phyloP scores from a whole-genome alignment of 2,113 vertebrate species.

The Bostrychus sinensis region DNA sequence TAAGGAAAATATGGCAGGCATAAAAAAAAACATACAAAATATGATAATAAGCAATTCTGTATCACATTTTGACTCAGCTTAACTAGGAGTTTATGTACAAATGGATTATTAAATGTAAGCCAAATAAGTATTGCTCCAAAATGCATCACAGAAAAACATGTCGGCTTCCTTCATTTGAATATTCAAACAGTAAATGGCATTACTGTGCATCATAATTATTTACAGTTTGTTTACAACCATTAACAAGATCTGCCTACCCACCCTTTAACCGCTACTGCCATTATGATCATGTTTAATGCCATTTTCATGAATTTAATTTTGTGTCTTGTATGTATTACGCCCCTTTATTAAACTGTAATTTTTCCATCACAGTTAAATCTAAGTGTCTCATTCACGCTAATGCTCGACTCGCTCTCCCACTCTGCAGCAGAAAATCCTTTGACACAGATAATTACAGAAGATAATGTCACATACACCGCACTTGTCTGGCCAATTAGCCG shows the following conservation, averaged over 20 bases:
- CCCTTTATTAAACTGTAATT: slow-evolving; percentile 13
- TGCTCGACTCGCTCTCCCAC: neutral
- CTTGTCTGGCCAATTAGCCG: slow-evolving; percentile 85
- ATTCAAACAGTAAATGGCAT: neutral
- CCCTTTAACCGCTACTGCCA: neutral
- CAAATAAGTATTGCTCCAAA: neutral
- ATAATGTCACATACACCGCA: slow-evolving; percentile 52
- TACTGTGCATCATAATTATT: neutral
- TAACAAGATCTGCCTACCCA: neutral
- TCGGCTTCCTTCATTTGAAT: neutral
- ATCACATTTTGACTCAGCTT: too few species aligned
- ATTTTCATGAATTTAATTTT: neutral
- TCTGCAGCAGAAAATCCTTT: slow-evolving; percentile 7
- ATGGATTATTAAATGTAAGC: neutral
- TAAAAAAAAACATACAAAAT: too few species aligned
- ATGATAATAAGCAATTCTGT: too few species aligned
- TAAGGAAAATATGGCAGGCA: too few species aligned
- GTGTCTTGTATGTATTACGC: neutral
- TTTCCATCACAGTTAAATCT: neutral
- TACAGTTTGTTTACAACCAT: neutral
- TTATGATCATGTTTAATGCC: neutral
- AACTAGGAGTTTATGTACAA: too few species aligned
- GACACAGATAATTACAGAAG: slow-evolving; percentile 39
- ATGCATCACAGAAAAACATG: neutral
- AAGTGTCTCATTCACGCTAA: slow-evolving; percentile 3